Evolutionary conservation across 2,797 vertebrate genomes (phyloP), one percentile per base, ranked within the genome.

Genomic region (Sebastes baramenuke): DNA sequence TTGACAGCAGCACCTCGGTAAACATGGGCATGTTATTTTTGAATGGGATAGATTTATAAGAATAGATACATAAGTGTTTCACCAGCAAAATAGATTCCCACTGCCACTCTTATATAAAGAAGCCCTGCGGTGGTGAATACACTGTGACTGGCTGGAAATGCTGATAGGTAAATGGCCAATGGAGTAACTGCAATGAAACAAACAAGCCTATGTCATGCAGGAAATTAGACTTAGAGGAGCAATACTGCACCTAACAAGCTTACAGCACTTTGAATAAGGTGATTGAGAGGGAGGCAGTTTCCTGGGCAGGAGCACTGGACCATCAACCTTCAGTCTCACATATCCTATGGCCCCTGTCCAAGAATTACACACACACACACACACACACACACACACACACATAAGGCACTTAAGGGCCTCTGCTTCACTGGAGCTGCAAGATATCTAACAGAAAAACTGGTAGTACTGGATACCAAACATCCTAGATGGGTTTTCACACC

Each of bases 141-240:
- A 75, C 61, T 69, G 46, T 69, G 77, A 67, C 71, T 55, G 46
- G 36, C 62, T 85, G 81, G 70, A 75, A 77, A 67, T 67, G 67
- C 80, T 84, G 75, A 78, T 85, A 70, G 81, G 74, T 83, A 69
- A 84, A 79, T 62, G 56, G 46, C 70, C 78, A 73, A 58, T 80
- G 16, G 59, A 74, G 64, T 77, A 79, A 75, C 75, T 1, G 14
- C 72, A 80, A 71, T 81, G 81, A 87, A 87, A 86, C 80, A 89
- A 93, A 86, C 72, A 86, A 79, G 74, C 66, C 60, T 67, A 32
- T 86, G 84, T 80, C 85, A 84, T 81, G 82, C 84, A 88, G 88
- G 80, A 91, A 92, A 90, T 89, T 84, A 90, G 80, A 83, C 72
- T n/a, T 71, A 92, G 78, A 84, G 85, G 65, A 88, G 80, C 85